phyloP scores from a whole-genome alignment of 2,797 vertebrate species.

The Nasua narica region DNA sequence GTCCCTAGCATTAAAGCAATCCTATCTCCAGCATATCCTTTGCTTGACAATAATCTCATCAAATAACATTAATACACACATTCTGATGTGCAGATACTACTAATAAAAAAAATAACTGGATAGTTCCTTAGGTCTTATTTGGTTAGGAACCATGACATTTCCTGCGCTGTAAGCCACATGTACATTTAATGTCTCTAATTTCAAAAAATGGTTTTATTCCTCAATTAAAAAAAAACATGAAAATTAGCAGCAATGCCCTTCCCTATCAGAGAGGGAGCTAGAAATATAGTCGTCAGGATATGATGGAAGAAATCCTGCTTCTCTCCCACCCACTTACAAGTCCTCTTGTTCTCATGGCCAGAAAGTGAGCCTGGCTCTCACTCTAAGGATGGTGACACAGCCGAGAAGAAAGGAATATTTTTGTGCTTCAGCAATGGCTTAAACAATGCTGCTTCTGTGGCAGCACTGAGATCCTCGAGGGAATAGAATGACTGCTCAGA shows the following conservation, averaged over 20 bases:
- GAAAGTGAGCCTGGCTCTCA: not conserved
- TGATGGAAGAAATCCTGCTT: not conserved
- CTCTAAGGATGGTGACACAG: not conserved
- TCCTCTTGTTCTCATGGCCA: not conserved
- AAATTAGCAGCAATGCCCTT: not conserved
- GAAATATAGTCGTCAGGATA: not conserved
- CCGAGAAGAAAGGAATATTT: not conserved
- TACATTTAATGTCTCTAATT: not conserved
- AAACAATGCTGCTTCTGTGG: not conserved
- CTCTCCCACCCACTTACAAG: not conserved
- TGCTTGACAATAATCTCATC: conserved; percentile 32
- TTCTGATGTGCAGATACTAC: not conserved
- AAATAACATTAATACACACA: conserved; percentile 39
- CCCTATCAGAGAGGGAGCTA: not conserved
- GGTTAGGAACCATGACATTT: conserved; percentile 16
- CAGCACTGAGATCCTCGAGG: not conserved
- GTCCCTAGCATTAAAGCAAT: conserved; percentile 42
- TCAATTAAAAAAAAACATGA: not conserved
- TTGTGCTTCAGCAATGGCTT: not conserved
- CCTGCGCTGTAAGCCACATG: not conserved
- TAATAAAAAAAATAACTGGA: not conserved
- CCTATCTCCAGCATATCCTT: conserved; percentile 48
- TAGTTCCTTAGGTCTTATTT: conserved; percentile 37
- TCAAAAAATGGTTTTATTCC: not conserved
- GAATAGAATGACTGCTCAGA: too few species aligned